Percentiles rank a stretch among this genome's conserved stretches.
phyloP scores from a whole-genome alignment of 2,113 vertebrate genomes.

The Solea solea region DNA sequence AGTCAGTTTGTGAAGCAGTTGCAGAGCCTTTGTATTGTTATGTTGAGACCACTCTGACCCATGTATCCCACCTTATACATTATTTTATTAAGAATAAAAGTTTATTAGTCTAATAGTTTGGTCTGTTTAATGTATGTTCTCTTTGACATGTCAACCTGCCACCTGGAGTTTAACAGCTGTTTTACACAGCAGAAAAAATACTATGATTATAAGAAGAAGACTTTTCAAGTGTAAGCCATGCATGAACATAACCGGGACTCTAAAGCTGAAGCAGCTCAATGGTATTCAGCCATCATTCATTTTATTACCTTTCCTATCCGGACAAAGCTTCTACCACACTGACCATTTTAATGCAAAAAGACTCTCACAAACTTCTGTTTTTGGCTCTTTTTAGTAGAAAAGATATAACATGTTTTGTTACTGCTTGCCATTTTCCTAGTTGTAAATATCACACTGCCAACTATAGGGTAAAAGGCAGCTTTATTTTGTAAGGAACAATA shows the following conservation, averaged over 20 bases:
- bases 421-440: background rate
- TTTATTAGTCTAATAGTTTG: conserved; percentile 45
- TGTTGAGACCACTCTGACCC: conserved; percentile 58
- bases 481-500: conserved; percentile 31
- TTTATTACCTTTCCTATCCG: too few species aligned
- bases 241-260: background rate
- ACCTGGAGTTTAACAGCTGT: background rate
- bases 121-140: conserved; percentile 12
- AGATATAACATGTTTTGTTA: too few species aligned
- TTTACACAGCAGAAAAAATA: background rate
- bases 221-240: background rate
- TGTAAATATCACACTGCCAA: background rate
- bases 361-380: background rate
- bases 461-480: conserved; percentile 9
- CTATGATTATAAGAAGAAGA: too few species aligned
- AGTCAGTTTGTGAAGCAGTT: conserved; percentile 38
- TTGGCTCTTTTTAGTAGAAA: too few species aligned
- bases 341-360: background rate
- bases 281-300: too few species aligned
- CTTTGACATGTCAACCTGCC: conserved; percentile 13
- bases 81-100: conserved; percentile 81
- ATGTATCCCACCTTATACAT: conserved; percentile 54
- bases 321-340: too few species aligned
- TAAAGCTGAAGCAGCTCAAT: too few species aligned
- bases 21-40: conserved; percentile 57